Evolutionary conservation across 2,797 vertebrate species (phyloP).

Genomic region (Anguilla marmorata): DNA sequence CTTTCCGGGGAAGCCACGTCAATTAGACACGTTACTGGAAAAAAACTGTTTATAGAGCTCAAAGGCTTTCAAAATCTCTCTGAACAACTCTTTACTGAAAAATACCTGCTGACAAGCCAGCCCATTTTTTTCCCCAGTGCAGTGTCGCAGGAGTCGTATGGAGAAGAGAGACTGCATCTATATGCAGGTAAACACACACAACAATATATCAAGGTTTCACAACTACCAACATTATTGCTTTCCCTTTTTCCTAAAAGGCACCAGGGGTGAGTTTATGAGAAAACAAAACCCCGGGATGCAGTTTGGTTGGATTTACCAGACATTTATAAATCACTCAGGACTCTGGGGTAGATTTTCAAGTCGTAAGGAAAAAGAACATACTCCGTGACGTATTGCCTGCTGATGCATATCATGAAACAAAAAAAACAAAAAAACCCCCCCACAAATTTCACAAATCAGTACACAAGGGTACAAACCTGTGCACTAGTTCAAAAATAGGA

Average conservation of each 20-base stretch:
- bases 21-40: neutral
- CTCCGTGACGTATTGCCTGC: neutral
- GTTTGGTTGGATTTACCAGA: neutral
- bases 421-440: neutral
- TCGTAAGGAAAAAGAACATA: neutral
- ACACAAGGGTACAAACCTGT: neutral
- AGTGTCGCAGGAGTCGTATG: neutral
- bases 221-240: conserved; percentile 1
- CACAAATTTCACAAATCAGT: neutral
- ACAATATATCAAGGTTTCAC: neutral
- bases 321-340: neutral
- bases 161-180: neutral
- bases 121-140: neutral
- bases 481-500: neutral
- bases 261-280: conserved; percentile 2
- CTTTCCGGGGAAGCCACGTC: neutral
- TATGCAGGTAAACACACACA: conserved; percentile 4
- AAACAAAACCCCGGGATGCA: neutral
- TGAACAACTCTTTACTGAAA: neutral
- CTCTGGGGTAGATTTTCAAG: neutral
- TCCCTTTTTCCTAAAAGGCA: neutral
- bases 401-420: neutral
- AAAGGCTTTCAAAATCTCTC: neutral
- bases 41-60: neutral
- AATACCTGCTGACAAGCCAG: neutral